Conservation (phyloP, 2,888 invertebrate genomes). For the Atherix ibis region DNA sequence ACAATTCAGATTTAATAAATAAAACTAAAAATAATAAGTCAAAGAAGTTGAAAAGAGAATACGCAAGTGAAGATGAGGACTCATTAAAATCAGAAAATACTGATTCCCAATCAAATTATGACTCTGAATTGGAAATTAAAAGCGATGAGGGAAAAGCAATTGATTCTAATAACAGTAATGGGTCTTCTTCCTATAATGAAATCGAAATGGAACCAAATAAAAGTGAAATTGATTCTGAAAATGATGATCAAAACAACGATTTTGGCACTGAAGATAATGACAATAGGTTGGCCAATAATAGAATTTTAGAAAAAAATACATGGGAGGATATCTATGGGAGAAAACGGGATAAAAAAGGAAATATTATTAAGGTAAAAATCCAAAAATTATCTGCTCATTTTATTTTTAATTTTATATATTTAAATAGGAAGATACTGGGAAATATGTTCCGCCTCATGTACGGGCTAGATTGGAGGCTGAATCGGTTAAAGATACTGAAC, state of each 20-base stretch:
- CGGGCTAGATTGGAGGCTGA: constrained; percentile 38
- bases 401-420: not conserved
- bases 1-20: not conserved
- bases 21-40: constrained; percentile 12
- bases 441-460: constrained; percentile 73
- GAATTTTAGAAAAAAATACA: constrained; percentile 18
- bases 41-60: constrained; percentile 12
- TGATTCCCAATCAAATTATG: constrained; percentile 3
- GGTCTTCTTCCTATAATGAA: no score
- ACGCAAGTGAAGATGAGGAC: constrained; percentile 9
- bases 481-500: constrained; percentile 26
- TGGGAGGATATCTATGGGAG: constrained; percentile 94
- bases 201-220: constrained; percentile 3
- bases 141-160: not conserved
- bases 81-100: not conserved
- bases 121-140: constrained; percentile 9
- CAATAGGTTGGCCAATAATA: constrained; percentile 6
- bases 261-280: not conserved
- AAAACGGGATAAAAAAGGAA: constrained; percentile 62
- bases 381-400: not conserved
- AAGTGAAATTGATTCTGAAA: not conserved
- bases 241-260: not conserved
- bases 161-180: no score
- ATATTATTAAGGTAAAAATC: constrained; percentile 44
- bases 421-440: no score